Evolutionary conservation across 2,888 invertebrate genomes (phyloP), one percentile per base, ranked within the genome.

Genomic region (Eilema sororculum): DNA sequence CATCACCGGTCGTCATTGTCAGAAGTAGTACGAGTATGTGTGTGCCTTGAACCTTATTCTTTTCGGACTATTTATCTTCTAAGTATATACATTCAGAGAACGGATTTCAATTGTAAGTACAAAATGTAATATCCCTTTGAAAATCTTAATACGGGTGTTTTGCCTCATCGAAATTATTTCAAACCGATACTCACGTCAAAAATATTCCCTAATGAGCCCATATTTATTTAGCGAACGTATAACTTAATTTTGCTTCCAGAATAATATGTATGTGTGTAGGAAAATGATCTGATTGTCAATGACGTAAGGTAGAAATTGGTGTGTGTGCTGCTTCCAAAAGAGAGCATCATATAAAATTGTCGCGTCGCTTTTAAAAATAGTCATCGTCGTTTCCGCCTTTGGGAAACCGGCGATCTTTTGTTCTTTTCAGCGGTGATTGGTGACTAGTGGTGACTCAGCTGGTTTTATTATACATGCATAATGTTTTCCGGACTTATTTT

Each of bases 341-440:
- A 79, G 78, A 77, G 81, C 86, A 86, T 86, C 87, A 84, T 79
- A 84, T 87, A 89, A 89, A 86, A 85, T 84, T 86, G 89, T 87
- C 89, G 87, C 87, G 84, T 73, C 83, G 71, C 63, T 82, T 60
- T 87, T 93, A 93, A 93, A 94, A 94, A 94, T 94, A 94, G 94
- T 89, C 86, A 77, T 79, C 83, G 87, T 87, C 91, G 90, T 92
- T 93, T 94, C 94, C 94, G 94, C 91, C 91, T 92, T 88, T 85
- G 86, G 89, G 86, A 89, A 89, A 90, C 89, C 87, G 73, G 84
- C 84, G 86, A 85, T 88, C 90, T 91, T 93, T 92, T 93, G 90
- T 92, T 92, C 86, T 88, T 89, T 87, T 88, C 84, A 61, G 72
- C 75, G 80, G 77, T 79, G 78, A 75, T 78, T 79, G 78, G 78